Evolutionary conservation across 2,888 invertebrate species (phyloP), one percentile per base, ranked within the genome.

Genomic region (Antheraea assamensis): DNA sequence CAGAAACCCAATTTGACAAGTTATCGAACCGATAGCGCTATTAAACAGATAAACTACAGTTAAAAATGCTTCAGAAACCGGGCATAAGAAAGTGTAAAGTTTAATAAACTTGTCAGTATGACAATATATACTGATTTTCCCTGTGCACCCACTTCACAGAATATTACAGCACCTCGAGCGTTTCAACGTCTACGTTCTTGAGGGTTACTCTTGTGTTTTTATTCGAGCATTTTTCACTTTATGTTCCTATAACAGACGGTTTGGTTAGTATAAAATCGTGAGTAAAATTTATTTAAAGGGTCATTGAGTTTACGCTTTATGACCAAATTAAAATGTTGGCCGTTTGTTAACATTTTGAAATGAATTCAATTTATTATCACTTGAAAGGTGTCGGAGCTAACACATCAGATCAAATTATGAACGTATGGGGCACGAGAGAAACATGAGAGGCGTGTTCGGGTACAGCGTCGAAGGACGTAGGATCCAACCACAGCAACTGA

Each of bases 251-350:
- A 31, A 66, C 30, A 66, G 66, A 66, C 31, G 17, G 3, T 5
- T 66, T 31, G 31, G 66, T 17, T 15, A 66, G 31, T 66, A 35
- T 10, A 31, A 66, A 66, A 21, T 5, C 19, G 31, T 31, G 5
- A 35, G 66, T 66, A 61, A 61, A 61, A 61, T 61, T 61, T 27
- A 61, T 61, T 61, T 61, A 61, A 61, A 61, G 58, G 10, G 13
- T 61, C 27, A 61, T 58, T 24, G 21, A 58, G n/a, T 58, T 58
- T 58, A 58, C 8, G 58, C 1, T 21, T 21, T 8, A 58, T 21
- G 8, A 5, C 21, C 52, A n/a, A 58, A 58, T 58, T 58, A 3
- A 27, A 61, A 61, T 55, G 21, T n/a, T 1, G 55, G n/a, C 7
- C 21, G n/a, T 55, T 21, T n/a, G 55, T 55, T 3, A 49, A 49